phyloP scores from a whole-genome alignment of 2,888 invertebrate species.

The Oeneis ivallda region DNA sequence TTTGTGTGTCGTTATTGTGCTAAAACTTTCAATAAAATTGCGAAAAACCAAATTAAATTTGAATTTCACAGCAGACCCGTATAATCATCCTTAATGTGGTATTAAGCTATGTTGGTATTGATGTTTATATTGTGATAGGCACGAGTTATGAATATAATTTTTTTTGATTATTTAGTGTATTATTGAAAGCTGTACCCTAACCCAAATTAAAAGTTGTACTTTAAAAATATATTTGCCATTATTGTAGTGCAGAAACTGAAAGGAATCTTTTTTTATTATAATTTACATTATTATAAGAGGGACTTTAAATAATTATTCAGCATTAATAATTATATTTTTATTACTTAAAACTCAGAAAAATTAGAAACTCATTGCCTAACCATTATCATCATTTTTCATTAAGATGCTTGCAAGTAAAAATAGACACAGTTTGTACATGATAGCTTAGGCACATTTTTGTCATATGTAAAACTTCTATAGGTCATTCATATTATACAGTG shows the following conservation, averaged over 20 bases:
- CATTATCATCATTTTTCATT: neutral
- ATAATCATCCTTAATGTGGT: too few relatives aligned
- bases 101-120: slow-evolving; percentile 19
- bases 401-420: neutral
- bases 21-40: too few relatives aligned
- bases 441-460: too few relatives aligned
- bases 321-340: slow-evolving; percentile 1
- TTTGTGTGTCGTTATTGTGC: too few relatives aligned
- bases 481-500: too few relatives aligned
- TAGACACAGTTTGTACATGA: too few relatives aligned
- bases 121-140: neutral
- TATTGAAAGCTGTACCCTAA: neutral
- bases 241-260: too few relatives aligned
- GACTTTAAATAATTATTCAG: neutral
- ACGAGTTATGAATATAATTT: slow-evolving; percentile 18
- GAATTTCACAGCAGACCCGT: too few relatives aligned
- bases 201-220: too few relatives aligned
- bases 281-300: neutral
- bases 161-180: neutral
- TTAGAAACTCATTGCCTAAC: neutral
- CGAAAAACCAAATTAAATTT: too few relatives aligned
- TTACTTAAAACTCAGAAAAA: neutral
- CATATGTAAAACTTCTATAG: too few relatives aligned
- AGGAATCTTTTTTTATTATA: neutral
- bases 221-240: too few relatives aligned